phyloP scores from a whole-genome alignment of 2,888 invertebrate genomes.

The Lithosia quadra region DNA sequence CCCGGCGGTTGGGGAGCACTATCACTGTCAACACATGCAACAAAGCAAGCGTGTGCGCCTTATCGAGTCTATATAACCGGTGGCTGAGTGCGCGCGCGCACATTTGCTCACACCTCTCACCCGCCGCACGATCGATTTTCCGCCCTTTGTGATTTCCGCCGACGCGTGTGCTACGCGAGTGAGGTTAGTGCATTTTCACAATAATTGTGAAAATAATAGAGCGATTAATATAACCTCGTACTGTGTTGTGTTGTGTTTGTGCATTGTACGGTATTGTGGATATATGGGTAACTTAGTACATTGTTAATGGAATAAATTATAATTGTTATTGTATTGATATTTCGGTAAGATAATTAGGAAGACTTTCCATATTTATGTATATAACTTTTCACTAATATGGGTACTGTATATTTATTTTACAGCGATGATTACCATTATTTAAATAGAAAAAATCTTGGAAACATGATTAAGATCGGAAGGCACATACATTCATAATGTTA shows the following conservation, averaged over 20 bases:
- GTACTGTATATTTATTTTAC: not conserved
- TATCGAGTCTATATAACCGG: conserved; percentile 80
- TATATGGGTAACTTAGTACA: conserved; percentile 7
- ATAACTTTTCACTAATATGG: not conserved
- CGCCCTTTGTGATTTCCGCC: conserved; percentile 73
- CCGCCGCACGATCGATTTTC: conserved; percentile 73
- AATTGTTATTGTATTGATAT: not conserved
- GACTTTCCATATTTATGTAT: not conserved
- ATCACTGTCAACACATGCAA: conserved; percentile 34
- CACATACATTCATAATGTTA: too few relatives aligned
- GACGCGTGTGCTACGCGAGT: conserved; percentile 77
- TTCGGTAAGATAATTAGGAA: not conserved
- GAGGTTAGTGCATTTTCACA: conserved; percentile 76
- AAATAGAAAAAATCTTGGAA: not conserved
- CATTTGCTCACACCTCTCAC: conserved; percentile 75
- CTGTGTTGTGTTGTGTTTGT: conserved; percentile 54
- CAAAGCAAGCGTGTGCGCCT: conserved; percentile 63
- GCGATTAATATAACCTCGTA: conserved; percentile 31
- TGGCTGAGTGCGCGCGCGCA: conserved; percentile 78
- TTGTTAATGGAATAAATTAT: not conserved
- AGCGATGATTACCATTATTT: not conserved
- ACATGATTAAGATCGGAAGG: not conserved
- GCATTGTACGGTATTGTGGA: conserved; percentile 29
- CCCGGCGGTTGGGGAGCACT: conserved; percentile 16
- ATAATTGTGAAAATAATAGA: conserved; percentile 44